Evolutionary conservation across 2,888 invertebrate genomes (phyloP).

Genomic region (Drosophila suboccidentalis): DNA sequence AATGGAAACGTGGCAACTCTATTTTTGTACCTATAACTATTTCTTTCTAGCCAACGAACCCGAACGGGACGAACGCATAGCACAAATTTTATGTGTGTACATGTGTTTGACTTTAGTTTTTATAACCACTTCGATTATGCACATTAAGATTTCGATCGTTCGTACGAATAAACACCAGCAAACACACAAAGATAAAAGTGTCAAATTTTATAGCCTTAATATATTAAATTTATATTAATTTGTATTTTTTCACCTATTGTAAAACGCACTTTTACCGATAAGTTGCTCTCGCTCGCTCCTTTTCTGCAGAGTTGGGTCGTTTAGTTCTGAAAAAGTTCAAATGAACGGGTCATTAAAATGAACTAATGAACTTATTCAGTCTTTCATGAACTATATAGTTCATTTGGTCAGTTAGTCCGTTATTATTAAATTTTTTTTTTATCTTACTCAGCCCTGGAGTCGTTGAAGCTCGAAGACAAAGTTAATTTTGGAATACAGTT

Average conservation of each 20-base stretch:
- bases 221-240: slow-evolving; percentile 1
- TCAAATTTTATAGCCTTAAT: not conserved
- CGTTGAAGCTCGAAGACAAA: too few relatives aligned
- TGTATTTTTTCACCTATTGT: slow-evolving; percentile 21
- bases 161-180: not conserved
- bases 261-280: slow-evolving; percentile 38
- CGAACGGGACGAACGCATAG: slow-evolving; percentile 28
- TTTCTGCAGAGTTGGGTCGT: slow-evolving; percentile 4
- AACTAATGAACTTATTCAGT: too few relatives aligned
- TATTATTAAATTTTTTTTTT: too few relatives aligned
- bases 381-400: too few relatives aligned
- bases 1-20: slow-evolving; percentile 62
- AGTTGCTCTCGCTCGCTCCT: slow-evolving; percentile 44
- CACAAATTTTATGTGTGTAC: slow-evolving; percentile 24
- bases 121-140: slow-evolving; percentile 4
- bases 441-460: too few relatives aligned
- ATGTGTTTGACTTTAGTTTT: slow-evolving; percentile 31
- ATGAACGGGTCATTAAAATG: too few relatives aligned
- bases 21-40: slow-evolving; percentile 15
- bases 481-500: too few relatives aligned
- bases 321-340: too few relatives aligned
- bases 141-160: not conserved
- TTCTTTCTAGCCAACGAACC: slow-evolving; percentile 24
- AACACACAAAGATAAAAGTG: not conserved
- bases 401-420: too few relatives aligned